Conservation (phyloP, 2,888 invertebrate species). For the Elgonia sp. region DNA sequence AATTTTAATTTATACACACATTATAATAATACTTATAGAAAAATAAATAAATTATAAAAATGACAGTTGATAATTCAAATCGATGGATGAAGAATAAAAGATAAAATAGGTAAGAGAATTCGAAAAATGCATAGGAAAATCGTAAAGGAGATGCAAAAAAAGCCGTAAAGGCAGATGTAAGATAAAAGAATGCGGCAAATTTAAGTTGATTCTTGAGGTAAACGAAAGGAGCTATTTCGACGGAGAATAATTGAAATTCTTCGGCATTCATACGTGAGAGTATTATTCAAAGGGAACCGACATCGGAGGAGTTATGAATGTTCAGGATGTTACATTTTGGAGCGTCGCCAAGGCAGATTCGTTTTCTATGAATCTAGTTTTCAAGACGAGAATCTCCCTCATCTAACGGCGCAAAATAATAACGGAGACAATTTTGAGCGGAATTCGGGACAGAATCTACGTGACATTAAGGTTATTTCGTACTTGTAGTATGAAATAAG, state of each 20-base stretch:
- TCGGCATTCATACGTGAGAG: slow-evolving; percentile 69
- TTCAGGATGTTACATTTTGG: slow-evolving; percentile 72
- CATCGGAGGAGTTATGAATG: slow-evolving; percentile 63
- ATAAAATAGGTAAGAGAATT: slow-evolving; percentile 19
- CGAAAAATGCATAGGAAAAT: slow-evolving; percentile 37
- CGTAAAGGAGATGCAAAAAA: slow-evolving; percentile 35
- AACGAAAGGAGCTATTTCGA: slow-evolving; percentile 60
- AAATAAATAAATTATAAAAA: neutral
- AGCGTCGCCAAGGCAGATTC: slow-evolving; percentile 71
- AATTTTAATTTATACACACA: too few relatives aligned
- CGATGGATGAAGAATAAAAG: neutral
- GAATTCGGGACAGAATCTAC: slow-evolving; percentile 53
- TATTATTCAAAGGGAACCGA: slow-evolving; percentile 71
- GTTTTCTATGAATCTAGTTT: slow-evolving; percentile 71
- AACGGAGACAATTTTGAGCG: slow-evolving; percentile 61
- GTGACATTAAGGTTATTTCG: slow-evolving; percentile 35
- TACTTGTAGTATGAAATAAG: slow-evolving; percentile 25
- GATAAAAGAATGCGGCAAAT: slow-evolving; percentile 67
- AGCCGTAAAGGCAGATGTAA: slow-evolving; percentile 32
- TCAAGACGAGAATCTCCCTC: slow-evolving; percentile 60
- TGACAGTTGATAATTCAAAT: slow-evolving; percentile 6
- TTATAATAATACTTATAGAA: too few relatives aligned
- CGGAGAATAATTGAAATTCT: slow-evolving; percentile 72
- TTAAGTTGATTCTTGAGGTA: slow-evolving; percentile 64
- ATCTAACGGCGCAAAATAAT: slow-evolving; percentile 60